These are phyloP conservation scores for Lepidostoma basale DNA, from an alignment of 1,140 invertebrate genomes.

Conservation along the genomic window DNA sequence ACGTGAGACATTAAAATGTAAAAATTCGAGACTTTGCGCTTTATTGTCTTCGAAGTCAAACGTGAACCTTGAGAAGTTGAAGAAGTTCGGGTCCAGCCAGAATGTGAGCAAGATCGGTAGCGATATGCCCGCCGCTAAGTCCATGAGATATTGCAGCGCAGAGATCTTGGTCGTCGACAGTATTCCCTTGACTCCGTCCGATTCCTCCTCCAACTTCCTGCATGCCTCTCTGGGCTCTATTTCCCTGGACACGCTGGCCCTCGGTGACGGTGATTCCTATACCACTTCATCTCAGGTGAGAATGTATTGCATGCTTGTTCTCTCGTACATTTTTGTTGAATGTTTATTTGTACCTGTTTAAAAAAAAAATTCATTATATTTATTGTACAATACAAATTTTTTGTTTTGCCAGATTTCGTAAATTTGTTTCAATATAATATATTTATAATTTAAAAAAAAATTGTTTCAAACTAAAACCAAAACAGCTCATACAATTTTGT, in stretches of 20 bases:
- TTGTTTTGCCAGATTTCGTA: background rate
- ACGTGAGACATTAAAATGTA: conserved; percentile 4
- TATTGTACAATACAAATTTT: no score
- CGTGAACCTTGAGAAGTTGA: background rate
- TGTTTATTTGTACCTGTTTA: conserved; percentile 32
- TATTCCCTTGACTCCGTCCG: background rate
- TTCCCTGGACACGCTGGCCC: conserved; percentile 37
- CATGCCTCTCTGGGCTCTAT: conserved; percentile 38
- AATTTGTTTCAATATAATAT: background rate
- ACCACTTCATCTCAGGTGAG: conserved; percentile 45
- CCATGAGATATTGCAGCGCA: conserved; percentile 37
- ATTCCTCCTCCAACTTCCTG: conserved; percentile 29
- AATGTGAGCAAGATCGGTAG: conserved; percentile 14
- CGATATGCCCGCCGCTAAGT: conserved; percentile 4
- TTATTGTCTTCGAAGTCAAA: background rate
- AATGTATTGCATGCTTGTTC: no score
- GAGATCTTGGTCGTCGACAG: conserved; percentile 33
- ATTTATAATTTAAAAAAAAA: background rate
- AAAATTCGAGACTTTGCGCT: conserved; percentile 6
- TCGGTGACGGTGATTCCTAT: conserved; percentile 30
- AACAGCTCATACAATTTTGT: no score
- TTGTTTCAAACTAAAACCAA: background rate
- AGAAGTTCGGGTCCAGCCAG: conserved; percentile 28
- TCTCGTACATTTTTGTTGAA: conserved; percentile 37
- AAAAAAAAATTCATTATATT: no score